These are phyloP conservation scores for Pristionchus fissidentatus DNA, from an alignment of 2,888 invertebrate genomes.

Conservation along the genomic window DNA sequence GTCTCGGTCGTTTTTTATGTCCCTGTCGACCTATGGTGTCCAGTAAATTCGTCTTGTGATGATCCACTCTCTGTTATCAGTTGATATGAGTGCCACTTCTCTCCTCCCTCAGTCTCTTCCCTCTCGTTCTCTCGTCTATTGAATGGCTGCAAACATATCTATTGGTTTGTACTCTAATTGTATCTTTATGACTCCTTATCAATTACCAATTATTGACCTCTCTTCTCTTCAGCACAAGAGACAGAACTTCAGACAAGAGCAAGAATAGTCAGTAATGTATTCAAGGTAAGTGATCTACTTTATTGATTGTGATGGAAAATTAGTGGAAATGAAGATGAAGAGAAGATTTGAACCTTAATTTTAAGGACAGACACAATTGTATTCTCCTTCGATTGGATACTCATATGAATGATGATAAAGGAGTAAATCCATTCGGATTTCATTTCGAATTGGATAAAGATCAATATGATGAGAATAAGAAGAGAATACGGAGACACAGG, in stretches of 20 bases:
- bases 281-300: slow-evolving; percentile 54
- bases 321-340: not conserved
- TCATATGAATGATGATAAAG: slow-evolving; percentile 37
- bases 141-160: slow-evolving; percentile 42
- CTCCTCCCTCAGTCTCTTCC: slow-evolving; percentile 4
- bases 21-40: too few species aligned
- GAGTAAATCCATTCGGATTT: slow-evolving; percentile 46
- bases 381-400: slow-evolving; percentile 45
- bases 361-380: slow-evolving; percentile 46
- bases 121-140: not conserved
- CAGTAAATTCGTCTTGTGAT: not conserved
- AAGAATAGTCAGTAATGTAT: slow-evolving; percentile 60
- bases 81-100: not conserved
- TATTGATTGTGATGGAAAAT: not conserved
- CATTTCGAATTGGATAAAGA: slow-evolving; percentile 44
- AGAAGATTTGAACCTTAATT: not conserved
- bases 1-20: too few species aligned
- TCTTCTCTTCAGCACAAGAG: slow-evolving; percentile 51
- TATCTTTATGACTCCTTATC: not conserved
- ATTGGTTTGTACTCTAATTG: slow-evolving; percentile 33
- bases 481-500: slow-evolving; percentile 13
- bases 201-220: not conserved
- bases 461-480: slow-evolving; percentile 31
- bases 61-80: not conserved
- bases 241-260: slow-evolving; percentile 60